These are phyloP conservation scores for Protophormia terraenovae DNA, from an alignment of 2,888 invertebrate genomes.

Conservation along the genomic window DNA sequence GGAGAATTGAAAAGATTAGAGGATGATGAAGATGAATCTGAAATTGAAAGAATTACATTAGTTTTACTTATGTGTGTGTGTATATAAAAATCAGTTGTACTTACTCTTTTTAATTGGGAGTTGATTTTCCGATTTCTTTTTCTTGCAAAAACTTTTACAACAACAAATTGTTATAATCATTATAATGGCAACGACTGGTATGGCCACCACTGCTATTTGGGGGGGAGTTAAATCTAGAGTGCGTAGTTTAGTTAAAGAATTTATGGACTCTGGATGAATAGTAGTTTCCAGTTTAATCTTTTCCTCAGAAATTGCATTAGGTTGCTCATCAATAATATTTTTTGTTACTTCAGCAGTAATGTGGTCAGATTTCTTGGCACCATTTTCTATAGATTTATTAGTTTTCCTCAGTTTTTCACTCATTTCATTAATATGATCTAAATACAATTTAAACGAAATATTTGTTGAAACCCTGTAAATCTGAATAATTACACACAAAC, in stretches of 20 bases:
- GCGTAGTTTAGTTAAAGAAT: slow-evolving; percentile 18
- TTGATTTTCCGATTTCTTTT: slow-evolving; percentile 6
- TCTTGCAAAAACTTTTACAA: slow-evolving; percentile 28
- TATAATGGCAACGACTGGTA: slow-evolving; percentile 8
- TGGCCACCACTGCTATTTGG: slow-evolving; percentile 20
- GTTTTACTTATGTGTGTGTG: no score
- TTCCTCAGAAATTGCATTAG: neutral
- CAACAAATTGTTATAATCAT: slow-evolving; percentile 37
- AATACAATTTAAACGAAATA: neutral
- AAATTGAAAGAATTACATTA: slow-evolving; percentile 21
- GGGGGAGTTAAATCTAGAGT: neutral
- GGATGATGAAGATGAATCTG: slow-evolving; percentile 72
- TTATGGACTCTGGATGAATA: neutral
- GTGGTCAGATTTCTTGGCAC: neutral
- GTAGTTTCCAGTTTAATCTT: neutral
- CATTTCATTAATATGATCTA: neutral
- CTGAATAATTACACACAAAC: neutral
- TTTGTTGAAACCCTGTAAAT: no score
- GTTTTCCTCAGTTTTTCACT: neutral
- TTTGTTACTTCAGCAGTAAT: neutral
- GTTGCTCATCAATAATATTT: neutral
- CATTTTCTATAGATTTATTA: neutral
- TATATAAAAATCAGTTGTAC: neutral
- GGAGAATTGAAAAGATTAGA: slow-evolving; percentile 63
- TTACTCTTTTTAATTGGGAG: slow-evolving; percentile 15